These are phyloP conservation scores for Tachystola acroxantha DNA, from an alignment of 2,888 invertebrate species.

Conservation along the genomic window DNA sequence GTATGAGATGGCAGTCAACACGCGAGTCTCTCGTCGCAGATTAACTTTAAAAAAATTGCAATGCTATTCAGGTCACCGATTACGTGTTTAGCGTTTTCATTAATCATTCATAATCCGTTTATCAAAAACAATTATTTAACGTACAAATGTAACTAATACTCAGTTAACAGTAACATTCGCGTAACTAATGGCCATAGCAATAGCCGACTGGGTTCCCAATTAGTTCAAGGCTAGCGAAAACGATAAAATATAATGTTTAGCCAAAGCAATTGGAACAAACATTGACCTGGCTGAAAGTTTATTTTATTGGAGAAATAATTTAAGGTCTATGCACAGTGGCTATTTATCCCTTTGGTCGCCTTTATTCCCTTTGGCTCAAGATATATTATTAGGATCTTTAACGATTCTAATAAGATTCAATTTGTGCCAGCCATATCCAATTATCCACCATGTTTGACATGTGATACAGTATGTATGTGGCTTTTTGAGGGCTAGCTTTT, in stretches of 20 bases:
- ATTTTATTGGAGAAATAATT: slow-evolving; percentile 4
- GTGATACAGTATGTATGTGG: too few relatives aligned
- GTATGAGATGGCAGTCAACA: too few relatives aligned
- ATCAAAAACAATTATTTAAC: slow-evolving; percentile 6
- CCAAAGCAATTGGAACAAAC: slow-evolving; percentile 17
- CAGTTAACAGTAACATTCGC: slow-evolving; percentile 10
- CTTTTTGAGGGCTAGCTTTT: too few relatives aligned
- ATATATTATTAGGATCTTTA: too few relatives aligned
- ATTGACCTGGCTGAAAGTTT: slow-evolving; percentile 16
- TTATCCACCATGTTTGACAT: too few relatives aligned
- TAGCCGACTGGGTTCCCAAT: slow-evolving; percentile 23
- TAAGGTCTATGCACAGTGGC: too few relatives aligned
- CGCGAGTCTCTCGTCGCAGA: too few relatives aligned
- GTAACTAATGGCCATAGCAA: slow-evolving; percentile 14
- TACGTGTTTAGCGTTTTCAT: slow-evolving; percentile 2
- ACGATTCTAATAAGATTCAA: too few relatives aligned
- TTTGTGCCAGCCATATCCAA: too few relatives aligned
- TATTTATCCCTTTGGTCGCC: too few relatives aligned
- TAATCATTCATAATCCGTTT: slow-evolving; percentile 11
- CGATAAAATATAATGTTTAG: slow-evolving; percentile 15
- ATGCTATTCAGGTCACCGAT: not conserved
- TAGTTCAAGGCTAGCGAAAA: slow-evolving; percentile 35
- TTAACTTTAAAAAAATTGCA: too few relatives aligned
- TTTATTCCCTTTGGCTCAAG: too few relatives aligned
- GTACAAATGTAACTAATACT: not conserved